A percentile compares a stretch with the other conserved stretches of the same genome.
Conservation (phyloP, 2,113 vertebrate genomes). For the Formicarius rufipectus region DNA sequence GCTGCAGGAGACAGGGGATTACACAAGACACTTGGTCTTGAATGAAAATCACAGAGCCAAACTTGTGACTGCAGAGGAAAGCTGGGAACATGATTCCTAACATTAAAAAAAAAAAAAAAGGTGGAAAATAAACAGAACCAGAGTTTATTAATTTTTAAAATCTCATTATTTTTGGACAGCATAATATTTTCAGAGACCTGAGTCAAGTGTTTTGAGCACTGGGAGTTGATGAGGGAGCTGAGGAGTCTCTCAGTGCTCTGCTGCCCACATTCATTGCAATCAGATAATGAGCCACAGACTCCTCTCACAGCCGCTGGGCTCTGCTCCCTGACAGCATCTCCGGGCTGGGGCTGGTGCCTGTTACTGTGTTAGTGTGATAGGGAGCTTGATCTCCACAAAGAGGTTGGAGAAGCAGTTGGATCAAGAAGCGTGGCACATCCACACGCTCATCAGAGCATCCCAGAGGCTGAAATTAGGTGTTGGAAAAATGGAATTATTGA, state of each 20-base stretch:
- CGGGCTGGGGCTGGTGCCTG: not conserved
- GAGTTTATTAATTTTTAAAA: constrained; percentile 66
- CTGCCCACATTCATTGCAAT: not conserved
- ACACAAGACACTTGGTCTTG: not conserved
- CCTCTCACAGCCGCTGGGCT: not conserved
- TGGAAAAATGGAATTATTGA: not conserved
- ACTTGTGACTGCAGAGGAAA: constrained; percentile 10
- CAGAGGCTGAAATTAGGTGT: not conserved
- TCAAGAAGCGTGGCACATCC: not conserved
- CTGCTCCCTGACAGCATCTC: not conserved
- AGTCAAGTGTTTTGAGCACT: not conserved
- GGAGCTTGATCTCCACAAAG: not conserved
- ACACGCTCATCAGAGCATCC: not conserved
- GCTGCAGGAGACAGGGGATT: constrained; percentile 38
- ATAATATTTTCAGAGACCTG: constrained; percentile 20
- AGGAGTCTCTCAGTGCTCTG: not conserved
- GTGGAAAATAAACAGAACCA: constrained; percentile 38
- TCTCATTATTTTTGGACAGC: constrained; percentile 56
- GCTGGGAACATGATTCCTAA: not conserved
- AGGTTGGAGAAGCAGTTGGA: not conserved
- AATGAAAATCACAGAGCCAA: constrained; percentile 31
- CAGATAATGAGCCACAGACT: not conserved
- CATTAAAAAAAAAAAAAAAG: not conserved
- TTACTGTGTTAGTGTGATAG: not conserved
- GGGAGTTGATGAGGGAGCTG: not conserved